phyloP scores from a whole-genome alignment of 1,140 invertebrate species.

The Neodiprion lecontei region DNA sequence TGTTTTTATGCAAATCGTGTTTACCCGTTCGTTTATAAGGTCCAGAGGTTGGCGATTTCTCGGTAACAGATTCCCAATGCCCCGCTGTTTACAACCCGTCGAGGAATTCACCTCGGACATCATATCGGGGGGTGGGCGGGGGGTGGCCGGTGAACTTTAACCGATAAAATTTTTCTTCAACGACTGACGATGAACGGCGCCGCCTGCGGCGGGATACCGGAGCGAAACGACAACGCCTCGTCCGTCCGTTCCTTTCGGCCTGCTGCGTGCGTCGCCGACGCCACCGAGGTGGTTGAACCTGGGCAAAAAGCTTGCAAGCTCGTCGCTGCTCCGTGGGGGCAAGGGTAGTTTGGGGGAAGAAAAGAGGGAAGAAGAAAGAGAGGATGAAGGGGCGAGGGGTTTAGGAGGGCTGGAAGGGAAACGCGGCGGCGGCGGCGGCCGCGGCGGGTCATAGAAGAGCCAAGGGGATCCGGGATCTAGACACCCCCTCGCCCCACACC shows the following conservation, averaged over 20 bases:
- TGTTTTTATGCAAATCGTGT: conserved; percentile 3
- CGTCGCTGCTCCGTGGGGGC: conserved; percentile 37
- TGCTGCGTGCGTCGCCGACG: conserved; percentile 30
- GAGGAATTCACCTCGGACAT: conserved; percentile 17
- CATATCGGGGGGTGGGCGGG: conserved; percentile 9
- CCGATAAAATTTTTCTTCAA: neutral
- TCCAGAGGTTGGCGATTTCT: conserved; percentile 19
- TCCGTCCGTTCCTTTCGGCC: conserved; percentile 37
- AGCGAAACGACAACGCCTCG: conserved; percentile 36
- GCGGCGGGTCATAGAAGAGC: conserved; percentile 41
- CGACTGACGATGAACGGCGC: neutral
- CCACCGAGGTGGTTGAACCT: conserved; percentile 42
- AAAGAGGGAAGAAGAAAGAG: conserved; percentile 7
- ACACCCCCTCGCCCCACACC: conserved; percentile 14
- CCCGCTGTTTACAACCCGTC: conserved; percentile 31
- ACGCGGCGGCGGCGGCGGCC: conserved; percentile 30
- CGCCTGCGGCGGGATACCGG: neutral
- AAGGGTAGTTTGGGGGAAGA: conserved; percentile 10
- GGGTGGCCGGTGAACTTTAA: neutral
- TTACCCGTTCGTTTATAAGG: neutral
- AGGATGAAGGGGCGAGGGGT: conserved; percentile 10
- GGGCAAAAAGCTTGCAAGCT: conserved; percentile 49
- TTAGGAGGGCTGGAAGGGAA: conserved; percentile 21
- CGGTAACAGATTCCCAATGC: conserved; percentile 22
- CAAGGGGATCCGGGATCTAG: conserved; percentile 15